Evolutionary conservation across 2,888 invertebrate species (phyloP).

Genomic region (Phorcus lineatus): DNA sequence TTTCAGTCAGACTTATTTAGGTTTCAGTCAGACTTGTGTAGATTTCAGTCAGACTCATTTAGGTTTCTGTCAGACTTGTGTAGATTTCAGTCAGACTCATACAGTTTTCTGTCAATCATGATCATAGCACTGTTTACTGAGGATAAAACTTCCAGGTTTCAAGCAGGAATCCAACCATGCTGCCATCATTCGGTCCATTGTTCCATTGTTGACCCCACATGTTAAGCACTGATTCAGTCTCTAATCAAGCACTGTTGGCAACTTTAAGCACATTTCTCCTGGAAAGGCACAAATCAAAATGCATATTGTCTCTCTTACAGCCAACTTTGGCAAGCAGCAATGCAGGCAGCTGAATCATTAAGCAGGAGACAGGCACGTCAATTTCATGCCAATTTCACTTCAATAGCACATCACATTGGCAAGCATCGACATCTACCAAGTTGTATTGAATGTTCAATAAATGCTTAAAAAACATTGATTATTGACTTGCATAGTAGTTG

Average conservation of each 20-base stretch:
- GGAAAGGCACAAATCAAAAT: slow-evolving; percentile 7
- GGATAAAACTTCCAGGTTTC: not conserved
- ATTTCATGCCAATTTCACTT: not conserved
- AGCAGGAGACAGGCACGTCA: not conserved
- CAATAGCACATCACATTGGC: not conserved
- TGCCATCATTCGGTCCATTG: not conserved
- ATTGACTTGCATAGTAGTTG: slow-evolving; percentile 9
- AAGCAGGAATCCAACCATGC: not conserved
- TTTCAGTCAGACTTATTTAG: no score
- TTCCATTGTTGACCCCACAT: no score
- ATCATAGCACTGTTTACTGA: not conserved
- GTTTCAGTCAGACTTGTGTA: not conserved
- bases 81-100: no score
- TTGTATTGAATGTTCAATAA: not conserved
- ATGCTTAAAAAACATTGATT: not conserved
- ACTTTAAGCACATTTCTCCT: not conserved
- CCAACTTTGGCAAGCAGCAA: not conserved
- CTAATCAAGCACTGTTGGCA: slow-evolving; percentile 3
- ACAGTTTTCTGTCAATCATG: not conserved
- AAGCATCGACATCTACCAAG: not conserved
- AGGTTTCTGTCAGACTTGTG: not conserved
- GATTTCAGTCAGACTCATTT: no score
- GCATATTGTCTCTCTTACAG: not conserved
- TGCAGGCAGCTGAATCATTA: not conserved
- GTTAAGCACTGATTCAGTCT: not conserved